Evolutionary conservation across 2,113 vertebrate species (phyloP).

Genomic region (Semicossyphus pulcher): DNA sequence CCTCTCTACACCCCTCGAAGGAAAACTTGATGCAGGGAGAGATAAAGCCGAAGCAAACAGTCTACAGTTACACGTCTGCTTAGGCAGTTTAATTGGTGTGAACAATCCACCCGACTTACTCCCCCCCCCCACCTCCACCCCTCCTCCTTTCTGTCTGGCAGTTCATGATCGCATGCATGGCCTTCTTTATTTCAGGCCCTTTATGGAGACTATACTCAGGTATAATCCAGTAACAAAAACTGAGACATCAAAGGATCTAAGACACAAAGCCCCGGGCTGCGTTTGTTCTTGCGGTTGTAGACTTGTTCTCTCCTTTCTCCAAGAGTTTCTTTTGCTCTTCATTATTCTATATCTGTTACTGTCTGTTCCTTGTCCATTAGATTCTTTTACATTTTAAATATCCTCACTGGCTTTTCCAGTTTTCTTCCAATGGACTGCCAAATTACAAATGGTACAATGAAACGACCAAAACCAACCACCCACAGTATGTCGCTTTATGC

Average conservation of each 20-base stretch:
- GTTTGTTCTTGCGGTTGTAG: too few relatives aligned
- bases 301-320: neutral
- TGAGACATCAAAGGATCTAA: conserved; percentile 7
- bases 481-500: too few relatives aligned
- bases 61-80: conserved; percentile 39
- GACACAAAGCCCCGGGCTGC: neutral
- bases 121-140: neutral
- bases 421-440: too few relatives aligned
- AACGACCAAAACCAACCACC: too few relatives aligned
- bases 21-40: conserved; percentile 37
- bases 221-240: conserved; percentile 8
- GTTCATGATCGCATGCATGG: conserved; percentile 18
- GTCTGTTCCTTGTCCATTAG: too few relatives aligned
- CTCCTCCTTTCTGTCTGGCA: neutral
- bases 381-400: too few relatives aligned
- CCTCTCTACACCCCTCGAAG: conserved; percentile 18
- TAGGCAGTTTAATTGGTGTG: conserved; percentile 43
- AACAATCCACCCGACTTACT: neutral
- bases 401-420: too few relatives aligned
- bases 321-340: too few relatives aligned
- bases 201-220: neutral
- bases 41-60: conserved; percentile 19
- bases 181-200: conserved; percentile 11
- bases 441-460: too few relatives aligned
- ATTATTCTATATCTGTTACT: too few relatives aligned